A percentile compares a stretch with the other conserved stretches of the same genome.
phyloP scores from a whole-genome alignment of 2,113 vertebrate genomes.

The Eubucco bourcierii region DNA sequence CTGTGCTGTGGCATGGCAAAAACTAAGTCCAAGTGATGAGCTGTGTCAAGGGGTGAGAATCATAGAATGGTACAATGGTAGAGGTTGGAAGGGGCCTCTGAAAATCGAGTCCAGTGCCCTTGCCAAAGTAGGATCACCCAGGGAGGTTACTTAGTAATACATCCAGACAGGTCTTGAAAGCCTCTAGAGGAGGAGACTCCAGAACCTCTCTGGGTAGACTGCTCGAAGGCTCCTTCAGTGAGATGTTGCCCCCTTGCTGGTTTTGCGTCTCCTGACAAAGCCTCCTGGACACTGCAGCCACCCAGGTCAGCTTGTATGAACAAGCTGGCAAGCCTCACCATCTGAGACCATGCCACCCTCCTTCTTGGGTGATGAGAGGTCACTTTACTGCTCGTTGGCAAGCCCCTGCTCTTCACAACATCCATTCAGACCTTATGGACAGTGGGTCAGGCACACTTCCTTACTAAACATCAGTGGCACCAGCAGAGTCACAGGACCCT shows the following conservation, averaged over 20 bases:
- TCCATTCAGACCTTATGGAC: background rate
- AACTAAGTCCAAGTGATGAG: background rate
- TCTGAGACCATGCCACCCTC: background rate
- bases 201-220: too few relatives aligned
- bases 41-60: too few relatives aligned
- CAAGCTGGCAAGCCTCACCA: background rate
- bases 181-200: too few relatives aligned
- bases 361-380: background rate
- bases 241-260: background rate
- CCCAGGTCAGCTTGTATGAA: rapidly evolving
- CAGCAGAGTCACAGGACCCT: background rate
- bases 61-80: too few relatives aligned
- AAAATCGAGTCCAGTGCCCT: too few relatives aligned
- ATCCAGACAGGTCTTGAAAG: too few relatives aligned
- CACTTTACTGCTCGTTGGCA: background rate
- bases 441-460: background rate
- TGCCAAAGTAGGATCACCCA: too few relatives aligned
- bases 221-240: too few relatives aligned
- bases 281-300: background rate
- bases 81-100: too few relatives aligned
- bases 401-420: background rate
- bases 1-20: background rate
- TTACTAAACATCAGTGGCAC: background rate
- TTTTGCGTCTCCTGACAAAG: background rate
- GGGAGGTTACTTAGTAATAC: too few relatives aligned